phyloP scores from a whole-genome alignment of 2,113 vertebrate species.

The Typhlomys cinereus region DNA sequence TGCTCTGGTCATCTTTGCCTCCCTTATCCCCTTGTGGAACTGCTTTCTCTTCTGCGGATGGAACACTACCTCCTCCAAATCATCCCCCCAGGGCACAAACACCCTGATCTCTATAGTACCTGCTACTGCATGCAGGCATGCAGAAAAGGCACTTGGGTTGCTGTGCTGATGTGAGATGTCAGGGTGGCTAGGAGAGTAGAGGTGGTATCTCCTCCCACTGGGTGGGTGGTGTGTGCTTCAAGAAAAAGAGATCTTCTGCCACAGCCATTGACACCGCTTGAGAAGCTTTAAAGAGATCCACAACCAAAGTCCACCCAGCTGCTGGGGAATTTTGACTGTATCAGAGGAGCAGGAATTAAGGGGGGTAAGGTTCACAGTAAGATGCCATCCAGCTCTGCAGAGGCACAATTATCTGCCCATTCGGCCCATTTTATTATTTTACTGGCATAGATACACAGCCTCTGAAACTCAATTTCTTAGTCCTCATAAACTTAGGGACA shows the following conservation, averaged over 20 bases:
- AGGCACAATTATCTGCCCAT: too few relatives aligned
- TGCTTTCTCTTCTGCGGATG: neutral
- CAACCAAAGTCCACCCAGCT: neutral
- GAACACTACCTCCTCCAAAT: too few relatives aligned
- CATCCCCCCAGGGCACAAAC: too few relatives aligned
- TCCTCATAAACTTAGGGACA: neutral
- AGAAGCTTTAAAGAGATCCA: neutral
- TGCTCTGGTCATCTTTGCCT: neutral
- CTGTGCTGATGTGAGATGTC: neutral
- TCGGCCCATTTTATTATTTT: neutral
- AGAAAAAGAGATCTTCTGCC: too few relatives aligned
- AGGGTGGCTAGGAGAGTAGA: neutral
- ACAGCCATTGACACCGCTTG: neutral
- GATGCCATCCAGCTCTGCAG: too few relatives aligned
- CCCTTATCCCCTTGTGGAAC: neutral
- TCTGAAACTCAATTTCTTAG: neutral
- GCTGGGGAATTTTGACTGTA: neutral
- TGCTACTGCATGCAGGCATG: neutral
- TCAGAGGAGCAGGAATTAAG: neutral
- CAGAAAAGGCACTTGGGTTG: neutral
- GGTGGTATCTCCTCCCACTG: neutral
- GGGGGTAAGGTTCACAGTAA: too few relatives aligned
- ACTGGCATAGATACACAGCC: neutral
- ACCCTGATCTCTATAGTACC: too few relatives aligned
- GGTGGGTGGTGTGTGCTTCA: fast-evolving